Conservation (phyloP, 2,797 vertebrate genomes). For the Artibeus jamaicensis region DNA sequence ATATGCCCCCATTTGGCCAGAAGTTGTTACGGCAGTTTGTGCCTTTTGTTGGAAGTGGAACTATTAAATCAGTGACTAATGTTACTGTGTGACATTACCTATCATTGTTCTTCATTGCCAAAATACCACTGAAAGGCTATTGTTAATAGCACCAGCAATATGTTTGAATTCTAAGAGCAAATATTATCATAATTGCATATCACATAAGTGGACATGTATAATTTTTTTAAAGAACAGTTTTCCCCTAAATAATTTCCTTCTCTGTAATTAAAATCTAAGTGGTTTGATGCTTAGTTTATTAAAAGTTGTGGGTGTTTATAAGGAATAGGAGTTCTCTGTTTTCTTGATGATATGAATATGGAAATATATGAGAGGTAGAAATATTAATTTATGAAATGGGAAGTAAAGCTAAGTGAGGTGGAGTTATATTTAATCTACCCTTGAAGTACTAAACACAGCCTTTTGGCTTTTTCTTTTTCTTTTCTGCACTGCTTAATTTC, state of each 20-base stretch:
- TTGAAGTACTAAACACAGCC: neutral
- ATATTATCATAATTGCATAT: slow-evolving; percentile 11
- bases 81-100: neutral
- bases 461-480: neutral
- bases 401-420: neutral
- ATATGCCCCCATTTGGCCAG: too few relatives aligned
- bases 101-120: neutral
- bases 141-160: neutral
- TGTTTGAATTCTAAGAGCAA: slow-evolving; percentile 51
- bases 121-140: neutral
- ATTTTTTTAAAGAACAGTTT: slow-evolving; percentile 52
- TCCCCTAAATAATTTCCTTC: slow-evolving; percentile 15
- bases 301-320: slow-evolving; percentile 8
- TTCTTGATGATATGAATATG: neutral
- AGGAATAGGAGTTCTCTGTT: slow-evolving; percentile 2
- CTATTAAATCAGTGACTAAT: neutral
- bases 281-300: slow-evolving; percentile 29
- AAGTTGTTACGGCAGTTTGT: neutral
- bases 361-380: neutral
- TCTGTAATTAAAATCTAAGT: neutral
- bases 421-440: neutral
- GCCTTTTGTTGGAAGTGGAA: neutral
- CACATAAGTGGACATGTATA: slow-evolving; percentile 48
- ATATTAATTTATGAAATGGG: slow-evolving; percentile 5
- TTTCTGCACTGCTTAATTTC: neutral